Base-by-base conservation (phyloP, 2,113 vertebrate species). In the Dipodomys merriami region DNA sequence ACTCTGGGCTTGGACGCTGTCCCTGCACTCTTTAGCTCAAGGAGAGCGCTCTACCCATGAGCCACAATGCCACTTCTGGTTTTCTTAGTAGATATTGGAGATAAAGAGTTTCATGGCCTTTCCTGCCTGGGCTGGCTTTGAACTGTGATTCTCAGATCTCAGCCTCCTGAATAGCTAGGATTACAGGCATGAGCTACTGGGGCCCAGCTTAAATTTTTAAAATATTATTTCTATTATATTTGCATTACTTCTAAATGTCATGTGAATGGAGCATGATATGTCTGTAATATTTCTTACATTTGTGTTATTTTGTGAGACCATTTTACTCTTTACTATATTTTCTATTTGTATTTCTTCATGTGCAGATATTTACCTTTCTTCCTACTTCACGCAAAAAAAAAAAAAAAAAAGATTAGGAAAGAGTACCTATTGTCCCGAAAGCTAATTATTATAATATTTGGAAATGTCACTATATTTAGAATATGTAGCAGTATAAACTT, bases 401-500 rank as follows among this genome's bases (percentile, higher is more conserved):
- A 29, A 49, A 49, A 49, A 49, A 49, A 49, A 49, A 49, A 49
- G 49, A 49, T 12, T 49, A 11, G 49, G 49, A 9, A 49, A 49
- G 8, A 49, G 49, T 49, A 91, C 6, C 71, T 30, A 80, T 80
- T 79, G 10, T 39, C 25, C 69, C 68, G 67, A 72, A 82, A 7
- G 3, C 88, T 68, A 91, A 46, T 12, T 16, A 35, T 10, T 82
- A 39, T 20, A 81, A 7, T 27, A 71, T 74, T 18, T 82, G 6
- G 19, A 72, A 72, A 44, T 72, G 30, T 71, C 64, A 62, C 62
- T 87, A 11, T 27, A 71, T 71, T 76, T 77, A 69, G 89, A 87
- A 18, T 15, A 30, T 3, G 73, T 6, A 53, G 72, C 2, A 7
- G 20, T 74, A 44, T 19, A 64, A 73, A 84, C 62, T 53, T 90